A percentile compares a stretch with the other conserved stretches of the same genome.
Conservation (phyloP, 1,140 invertebrate genomes). For the Brachionus asplanchnoidis region DNA sequence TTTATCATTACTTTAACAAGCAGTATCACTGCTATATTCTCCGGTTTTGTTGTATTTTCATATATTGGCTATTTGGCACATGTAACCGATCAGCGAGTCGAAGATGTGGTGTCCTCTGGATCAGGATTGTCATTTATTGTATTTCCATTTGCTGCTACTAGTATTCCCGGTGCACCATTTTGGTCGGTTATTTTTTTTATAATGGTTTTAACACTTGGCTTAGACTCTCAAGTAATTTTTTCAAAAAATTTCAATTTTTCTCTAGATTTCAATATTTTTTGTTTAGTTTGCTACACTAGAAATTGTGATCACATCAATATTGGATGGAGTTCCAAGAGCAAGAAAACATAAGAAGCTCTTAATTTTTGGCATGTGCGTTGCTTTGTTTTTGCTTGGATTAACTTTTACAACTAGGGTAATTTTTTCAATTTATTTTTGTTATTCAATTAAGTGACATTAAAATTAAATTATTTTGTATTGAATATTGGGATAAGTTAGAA, state of each 20-base stretch:
- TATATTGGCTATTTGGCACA: slow-evolving; percentile 95
- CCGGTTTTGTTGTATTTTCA: slow-evolving; percentile 96
- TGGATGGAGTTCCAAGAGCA: slow-evolving; percentile 66
- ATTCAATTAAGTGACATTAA: neutral
- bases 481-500: neutral
- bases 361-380: slow-evolving; percentile 45
- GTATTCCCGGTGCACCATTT: slow-evolving; percentile 82
- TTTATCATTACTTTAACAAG: slow-evolving; percentile 90
- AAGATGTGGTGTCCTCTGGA: slow-evolving; percentile 80
- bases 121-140: slow-evolving; percentile 91
- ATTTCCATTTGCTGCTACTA: slow-evolving; percentile 90
- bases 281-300: slow-evolving; percentile 70
- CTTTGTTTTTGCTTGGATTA: slow-evolving; percentile 49
- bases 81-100: slow-evolving; percentile 72
- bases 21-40: slow-evolving; percentile 92
- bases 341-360: slow-evolving; percentile 50
- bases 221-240: slow-evolving; percentile 67
- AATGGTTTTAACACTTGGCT: slow-evolving; percentile 86
- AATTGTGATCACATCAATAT: slow-evolving; percentile 67
- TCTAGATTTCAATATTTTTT: neutral
- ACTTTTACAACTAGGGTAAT: slow-evolving; percentile 48
- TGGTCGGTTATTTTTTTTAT: slow-evolving; percentile 97
- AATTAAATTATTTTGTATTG: neutral
- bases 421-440: neutral
- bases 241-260: neutral